Base-by-base conservation (phyloP, 2,113 vertebrate genomes). In the Orthonyx spaldingii region DNA sequence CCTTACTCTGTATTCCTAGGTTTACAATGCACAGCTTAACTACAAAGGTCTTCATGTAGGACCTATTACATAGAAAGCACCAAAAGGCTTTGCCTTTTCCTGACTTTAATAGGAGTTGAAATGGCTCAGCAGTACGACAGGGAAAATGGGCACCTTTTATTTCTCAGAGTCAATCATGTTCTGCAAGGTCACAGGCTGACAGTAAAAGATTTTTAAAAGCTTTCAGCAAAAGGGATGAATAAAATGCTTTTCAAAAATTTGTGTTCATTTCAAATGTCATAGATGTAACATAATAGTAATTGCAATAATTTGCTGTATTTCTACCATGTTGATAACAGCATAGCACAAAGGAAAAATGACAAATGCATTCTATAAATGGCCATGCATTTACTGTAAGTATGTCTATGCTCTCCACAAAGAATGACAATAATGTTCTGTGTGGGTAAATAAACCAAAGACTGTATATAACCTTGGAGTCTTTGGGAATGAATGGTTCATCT, bases 181-280 rank as follows among this genome's bases (percentile, higher is more conserved):
- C 49, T 89, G n/a, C 44, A 94, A 89, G 89, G 81, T 93, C 84
- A 93, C 28, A 85, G 53, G 5, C 33, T 41, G 8, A 57, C 41
- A 76, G 64, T 13, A 64, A 56, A 92, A 84, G 61, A 82, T 33
- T 82, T 84, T 71, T 76, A 37, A 75, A 92, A 89, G 65, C 61
- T 85, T 88, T 91, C 84, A 42, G 17, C 8, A 71, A 84, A 86
- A 84, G 8, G 16, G 12, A 22, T 78, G 16, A 81, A 94, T 52
- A 68, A 90, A 92, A 75, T 49, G 32, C 7, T 91, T 87, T 90
- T 84, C 52, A 92, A 84, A 84, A 93, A 87, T 75, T 68, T 82
- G 22, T 79, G 30, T 87, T 92, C n/a, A 32, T 91, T 93, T 94
- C 57, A 72, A 8, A 59, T 79, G 55, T 85, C 80, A 81, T 59